These are phyloP conservation scores for Tamandua tetradactyla DNA, from an alignment of 2,797 vertebrate genomes.

Conservation along the genomic window DNA sequence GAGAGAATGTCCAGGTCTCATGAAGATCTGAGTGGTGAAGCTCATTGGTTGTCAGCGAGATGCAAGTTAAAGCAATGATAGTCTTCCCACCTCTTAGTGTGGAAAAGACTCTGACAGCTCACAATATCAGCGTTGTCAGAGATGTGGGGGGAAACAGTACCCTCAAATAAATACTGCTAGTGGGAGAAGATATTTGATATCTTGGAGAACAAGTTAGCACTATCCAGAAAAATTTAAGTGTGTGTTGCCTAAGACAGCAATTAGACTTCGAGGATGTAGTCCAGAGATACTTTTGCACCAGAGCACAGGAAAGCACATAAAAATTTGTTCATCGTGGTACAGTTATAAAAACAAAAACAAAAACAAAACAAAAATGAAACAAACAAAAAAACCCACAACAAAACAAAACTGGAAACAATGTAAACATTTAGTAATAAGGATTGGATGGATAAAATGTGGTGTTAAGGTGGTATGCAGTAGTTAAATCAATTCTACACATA, in stretches of 20 bases:
- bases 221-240: not conserved
- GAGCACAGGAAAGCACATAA: not conserved
- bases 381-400: too few relatives aligned
- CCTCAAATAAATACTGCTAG: too few relatives aligned
- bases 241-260: not conserved
- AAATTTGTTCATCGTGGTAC: not conserved
- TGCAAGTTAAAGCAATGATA: not conserved
- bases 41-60: not conserved
- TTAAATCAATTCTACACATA: not conserved
- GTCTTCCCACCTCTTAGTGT: not conserved
- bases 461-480: too few relatives aligned
- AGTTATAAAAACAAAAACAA: not conserved
- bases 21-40: not conserved
- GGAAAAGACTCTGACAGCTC: not conserved
- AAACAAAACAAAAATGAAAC: not conserved
- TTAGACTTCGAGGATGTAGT: too few relatives aligned
- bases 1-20: too few relatives aligned
- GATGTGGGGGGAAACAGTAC: too few relatives aligned
- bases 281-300: not conserved
- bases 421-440: not conserved
- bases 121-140: not conserved
- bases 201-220: not conserved
- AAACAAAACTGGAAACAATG: not conserved
- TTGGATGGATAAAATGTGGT: not conserved
- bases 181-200: not conserved